Evolutionary conservation across 2,113 vertebrate species (phyloP).

Genomic region (Oreotrochilus melanogaster): DNA sequence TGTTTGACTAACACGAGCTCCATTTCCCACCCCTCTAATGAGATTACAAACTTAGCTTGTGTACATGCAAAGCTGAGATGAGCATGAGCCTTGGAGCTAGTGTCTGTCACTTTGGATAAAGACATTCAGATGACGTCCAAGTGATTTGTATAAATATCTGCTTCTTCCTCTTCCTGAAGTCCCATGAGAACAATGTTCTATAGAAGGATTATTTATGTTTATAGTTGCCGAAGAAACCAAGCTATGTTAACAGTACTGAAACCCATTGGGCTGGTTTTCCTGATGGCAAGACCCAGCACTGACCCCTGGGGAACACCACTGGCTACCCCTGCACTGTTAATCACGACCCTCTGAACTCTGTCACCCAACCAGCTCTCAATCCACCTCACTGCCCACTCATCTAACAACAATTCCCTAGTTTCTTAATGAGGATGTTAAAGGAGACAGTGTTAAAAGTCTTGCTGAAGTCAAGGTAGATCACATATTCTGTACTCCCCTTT

Average conservation of each 20-base stretch:
- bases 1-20: slow-evolving; percentile 7
- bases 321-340: too few relatives aligned
- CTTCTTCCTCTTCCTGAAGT: neutral
- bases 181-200: neutral
- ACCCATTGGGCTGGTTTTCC: neutral
- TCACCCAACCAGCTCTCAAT: too few relatives aligned
- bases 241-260: neutral
- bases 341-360: too few relatives aligned
- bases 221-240: neutral
- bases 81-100: neutral
- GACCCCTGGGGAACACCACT: too few relatives aligned
- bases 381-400: too few relatives aligned
- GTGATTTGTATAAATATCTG: neutral
- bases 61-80: neutral
- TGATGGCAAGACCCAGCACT: neutral
- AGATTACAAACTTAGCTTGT: neutral
- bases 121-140: neutral
- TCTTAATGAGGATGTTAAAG: too few relatives aligned
- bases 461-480: too few relatives aligned
- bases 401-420: too few relatives aligned
- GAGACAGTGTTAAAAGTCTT: too few relatives aligned
- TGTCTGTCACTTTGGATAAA: neutral
- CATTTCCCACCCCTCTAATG: neutral
- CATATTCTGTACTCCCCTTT: too few relatives aligned
- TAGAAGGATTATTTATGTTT: neutral